A percentile compares a stretch with the other conserved stretches of the same genome.
These are phyloP conservation scores for Drosophila saltans DNA, from an alignment of 1,140 invertebrate species.

Conservation along the genomic window DNA sequence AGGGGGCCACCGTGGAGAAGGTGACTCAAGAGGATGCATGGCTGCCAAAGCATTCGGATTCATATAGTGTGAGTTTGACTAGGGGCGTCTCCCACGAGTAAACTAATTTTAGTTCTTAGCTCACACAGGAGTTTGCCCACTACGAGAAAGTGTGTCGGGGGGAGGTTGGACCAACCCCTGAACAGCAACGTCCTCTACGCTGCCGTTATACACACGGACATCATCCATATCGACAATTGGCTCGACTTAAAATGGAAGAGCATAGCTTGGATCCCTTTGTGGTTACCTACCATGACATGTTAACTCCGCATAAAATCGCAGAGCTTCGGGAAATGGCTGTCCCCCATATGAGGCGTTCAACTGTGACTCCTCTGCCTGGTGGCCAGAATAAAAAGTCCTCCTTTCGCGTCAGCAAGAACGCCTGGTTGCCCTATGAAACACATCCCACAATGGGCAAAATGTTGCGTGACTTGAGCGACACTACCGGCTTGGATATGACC, in stretches of 20 bases:
- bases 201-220: constrained; percentile 91
- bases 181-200: constrained; percentile 71
- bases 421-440: constrained; percentile 95
- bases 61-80: constrained; percentile 53
- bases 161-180: constrained; percentile 85
- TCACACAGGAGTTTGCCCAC: constrained; percentile 83
- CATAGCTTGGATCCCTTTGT: constrained; percentile 93
- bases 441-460: constrained; percentile 90
- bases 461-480: constrained; percentile 88
- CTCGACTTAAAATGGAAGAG: constrained; percentile 96
- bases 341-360: constrained; percentile 89
- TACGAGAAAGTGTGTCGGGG: constrained; percentile 95
- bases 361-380: constrained; percentile 92
- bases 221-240: constrained; percentile 90
- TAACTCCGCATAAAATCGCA: constrained; percentile 94
- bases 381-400: constrained; percentile 85
- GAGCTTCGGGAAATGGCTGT: constrained; percentile 92
- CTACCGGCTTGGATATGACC: constrained; percentile 92
- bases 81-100: not conserved
- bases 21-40: constrained; percentile 15
- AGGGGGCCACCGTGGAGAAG: constrained; percentile 27
- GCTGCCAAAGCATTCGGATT: constrained; percentile 42
- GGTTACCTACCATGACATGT: constrained; percentile 93
- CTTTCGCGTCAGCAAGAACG: constrained; percentile 98
- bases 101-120: constrained; percentile 34